Evolutionary conservation across 2,888 invertebrate genomes (phyloP), one percentile per base, ranked within the genome.

Genomic region (Phyllotreta striolata): DNA sequence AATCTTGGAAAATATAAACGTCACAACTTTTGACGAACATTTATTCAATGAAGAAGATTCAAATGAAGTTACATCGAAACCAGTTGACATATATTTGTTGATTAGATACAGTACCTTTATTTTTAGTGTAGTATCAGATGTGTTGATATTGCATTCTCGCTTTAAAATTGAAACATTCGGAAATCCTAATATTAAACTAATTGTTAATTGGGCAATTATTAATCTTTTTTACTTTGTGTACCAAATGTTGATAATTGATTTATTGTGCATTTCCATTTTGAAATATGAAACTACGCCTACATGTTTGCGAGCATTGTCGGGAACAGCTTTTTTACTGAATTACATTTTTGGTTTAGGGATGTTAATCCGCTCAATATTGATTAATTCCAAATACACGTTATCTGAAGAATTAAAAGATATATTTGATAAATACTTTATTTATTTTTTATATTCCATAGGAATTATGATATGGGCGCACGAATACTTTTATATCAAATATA

Each of bases 181-280:
- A 35, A 51, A 51, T 8, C 3, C 1, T n/a, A 9, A 41, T 24
- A 49, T 51, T 13, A n/a, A 41, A 14, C 37, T 59, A 12, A 24
- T 59, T 12, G 24, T 47, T 34, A 49, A 51, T 41, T 59, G 59
- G 59, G 59, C 59, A 12, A 2, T 5, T 9, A 35, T 41, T 37
- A 59, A 41, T 41, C n/a, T 59, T 12, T 59, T 51, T 24, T 51
- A 59, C 43, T 59, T 51, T 51, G 9, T 51, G 43, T 41, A 59
- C 10, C 51, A 59, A 8, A n/a, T 59, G n/a, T 43, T 59, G 6
- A 9, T 59, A 37, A 34, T n/a, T 13, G 59, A 59, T 34, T 51
- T 59, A 41, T 14, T 59, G 41, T 51, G 51, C 34, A 39, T 35
- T 12, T 8, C 43, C 6, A 40, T 59, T 35, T 13, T 59, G 6